Evolutionary conservation across 1,140 invertebrate genomes (phyloP).

Genomic region (Physella acuta): DNA sequence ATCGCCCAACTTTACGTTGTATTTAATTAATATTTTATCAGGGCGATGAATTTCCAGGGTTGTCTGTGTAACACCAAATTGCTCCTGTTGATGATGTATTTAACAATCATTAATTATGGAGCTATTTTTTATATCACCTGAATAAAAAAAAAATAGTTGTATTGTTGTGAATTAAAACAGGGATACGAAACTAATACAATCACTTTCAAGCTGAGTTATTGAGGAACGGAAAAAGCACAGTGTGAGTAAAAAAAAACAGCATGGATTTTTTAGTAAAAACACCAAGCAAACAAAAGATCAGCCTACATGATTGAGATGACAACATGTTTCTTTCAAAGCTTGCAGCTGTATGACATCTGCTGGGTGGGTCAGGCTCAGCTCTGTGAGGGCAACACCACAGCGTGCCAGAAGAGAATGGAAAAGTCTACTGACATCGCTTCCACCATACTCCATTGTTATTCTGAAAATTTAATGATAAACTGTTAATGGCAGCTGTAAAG

Average conservation of each 20-base stretch:
- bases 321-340: slow-evolving; percentile 85
- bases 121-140: too few relatives aligned
- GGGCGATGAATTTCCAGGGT: slow-evolving; percentile 76
- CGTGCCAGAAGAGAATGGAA: slow-evolving; percentile 85
- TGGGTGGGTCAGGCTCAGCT: slow-evolving; percentile 69
- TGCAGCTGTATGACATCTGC: slow-evolving; percentile 68
- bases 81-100: slow-evolving; percentile 66
- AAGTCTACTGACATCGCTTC: slow-evolving; percentile 82
- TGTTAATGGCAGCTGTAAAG: too few relatives aligned
- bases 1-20: slow-evolving; percentile 82
- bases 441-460: slow-evolving; percentile 80
- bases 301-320: slow-evolving; percentile 80
- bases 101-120: too few relatives aligned
- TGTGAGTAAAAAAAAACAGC: too few relatives aligned
- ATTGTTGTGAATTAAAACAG: too few relatives aligned
- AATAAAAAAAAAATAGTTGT: background rate
- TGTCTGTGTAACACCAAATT: slow-evolving; percentile 81
- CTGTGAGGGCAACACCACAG: slow-evolving; percentile 84
- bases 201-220: too few relatives aligned
- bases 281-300: background rate
- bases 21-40: slow-evolving; percentile 71
- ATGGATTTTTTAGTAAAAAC: background rate
- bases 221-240: too few relatives aligned
- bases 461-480: too few relatives aligned
- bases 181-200: background rate